Percentiles rank a stretch among this genome's conserved stretches.
Evolutionary conservation across 1,140 invertebrate species (phyloP).

Genomic region (Atta texana): DNA sequence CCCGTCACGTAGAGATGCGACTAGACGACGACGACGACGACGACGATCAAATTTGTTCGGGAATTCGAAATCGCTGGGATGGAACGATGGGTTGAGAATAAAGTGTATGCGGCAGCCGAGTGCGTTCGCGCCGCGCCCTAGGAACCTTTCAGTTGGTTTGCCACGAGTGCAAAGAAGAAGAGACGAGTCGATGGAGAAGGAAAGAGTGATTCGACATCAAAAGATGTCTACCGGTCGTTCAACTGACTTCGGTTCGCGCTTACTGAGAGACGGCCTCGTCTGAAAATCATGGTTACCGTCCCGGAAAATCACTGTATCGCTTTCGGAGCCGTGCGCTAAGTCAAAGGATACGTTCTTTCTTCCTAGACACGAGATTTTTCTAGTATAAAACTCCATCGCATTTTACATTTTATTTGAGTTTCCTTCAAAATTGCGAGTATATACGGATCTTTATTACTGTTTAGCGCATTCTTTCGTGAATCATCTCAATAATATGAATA

Average conservation of each 20-base stretch:
- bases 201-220: conserved; percentile 74
- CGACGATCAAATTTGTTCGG: conserved; percentile 58
- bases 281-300: conserved; percentile 72
- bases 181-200: conserved; percentile 27
- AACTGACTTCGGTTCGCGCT: conserved; percentile 64
- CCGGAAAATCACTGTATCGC: conserved; percentile 74
- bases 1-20: conserved; percentile 51
- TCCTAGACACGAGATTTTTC: background rate
- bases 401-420: background rate
- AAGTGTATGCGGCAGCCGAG: conserved; percentile 56
- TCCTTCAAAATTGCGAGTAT: background rate
- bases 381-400: conserved; percentile 6
- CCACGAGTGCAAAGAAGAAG: conserved; percentile 32
- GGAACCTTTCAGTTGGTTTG: conserved; percentile 56
- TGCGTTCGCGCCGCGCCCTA: conserved; percentile 53
- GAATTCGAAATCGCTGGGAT: conserved; percentile 63
- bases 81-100: conserved; percentile 61
- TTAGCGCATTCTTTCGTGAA: background rate
- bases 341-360: conserved; percentile 50
- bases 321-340: conserved; percentile 47
- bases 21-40: conserved; percentile 56
- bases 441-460: background rate
- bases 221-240: conserved; percentile 74
- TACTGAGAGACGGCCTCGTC: conserved; percentile 61
- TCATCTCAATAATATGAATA: background rate